phyloP scores from a whole-genome alignment of 2,888 invertebrate genomes.

The Amaurobius ferox region DNA sequence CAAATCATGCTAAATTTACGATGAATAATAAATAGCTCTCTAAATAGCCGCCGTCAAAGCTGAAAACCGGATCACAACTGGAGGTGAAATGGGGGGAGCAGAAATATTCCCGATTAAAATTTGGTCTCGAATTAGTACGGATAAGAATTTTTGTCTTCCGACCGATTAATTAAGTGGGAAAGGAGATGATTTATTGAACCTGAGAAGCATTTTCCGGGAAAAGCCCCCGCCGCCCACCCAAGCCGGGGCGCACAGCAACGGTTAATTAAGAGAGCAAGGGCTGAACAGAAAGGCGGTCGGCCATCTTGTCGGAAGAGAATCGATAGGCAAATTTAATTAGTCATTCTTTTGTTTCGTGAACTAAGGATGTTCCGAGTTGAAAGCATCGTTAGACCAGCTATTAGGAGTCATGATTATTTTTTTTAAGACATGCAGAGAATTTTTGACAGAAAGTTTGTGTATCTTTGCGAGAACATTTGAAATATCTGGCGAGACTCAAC shows the following conservation, averaged over 20 bases:
- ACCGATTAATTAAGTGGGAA: conserved; percentile 29
- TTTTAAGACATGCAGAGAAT: too few relatives aligned
- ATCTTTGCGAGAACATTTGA: too few relatives aligned
- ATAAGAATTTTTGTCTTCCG: conserved; percentile 23
- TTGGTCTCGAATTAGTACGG: conserved; percentile 17
- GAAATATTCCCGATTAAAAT: conserved; percentile 31
- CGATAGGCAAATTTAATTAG: conserved; percentile 12
- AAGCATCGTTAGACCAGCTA: background rate
- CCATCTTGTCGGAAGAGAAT: conserved; percentile 13
- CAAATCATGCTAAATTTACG: too few relatives aligned
- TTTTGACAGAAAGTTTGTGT: too few relatives aligned
- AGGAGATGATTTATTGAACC: conserved; percentile 27
- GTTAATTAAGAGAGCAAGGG: conserved; percentile 5
- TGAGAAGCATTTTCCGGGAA: background rate
- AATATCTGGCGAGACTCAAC: too few relatives aligned
- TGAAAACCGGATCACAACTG: too few relatives aligned
- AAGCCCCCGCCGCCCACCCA: background rate
- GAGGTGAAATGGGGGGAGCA: background rate
- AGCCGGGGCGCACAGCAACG: background rate
- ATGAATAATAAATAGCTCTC: too few relatives aligned
- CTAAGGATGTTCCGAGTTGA: background rate
- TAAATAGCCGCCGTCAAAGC: too few relatives aligned
- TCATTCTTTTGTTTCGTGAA: conserved; percentile 13
- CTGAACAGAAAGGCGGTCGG: background rate
- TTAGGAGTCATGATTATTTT: background rate